Conservation (phyloP, 1,140 invertebrate genomes). For the Akabosia matsudoensis region DNA sequence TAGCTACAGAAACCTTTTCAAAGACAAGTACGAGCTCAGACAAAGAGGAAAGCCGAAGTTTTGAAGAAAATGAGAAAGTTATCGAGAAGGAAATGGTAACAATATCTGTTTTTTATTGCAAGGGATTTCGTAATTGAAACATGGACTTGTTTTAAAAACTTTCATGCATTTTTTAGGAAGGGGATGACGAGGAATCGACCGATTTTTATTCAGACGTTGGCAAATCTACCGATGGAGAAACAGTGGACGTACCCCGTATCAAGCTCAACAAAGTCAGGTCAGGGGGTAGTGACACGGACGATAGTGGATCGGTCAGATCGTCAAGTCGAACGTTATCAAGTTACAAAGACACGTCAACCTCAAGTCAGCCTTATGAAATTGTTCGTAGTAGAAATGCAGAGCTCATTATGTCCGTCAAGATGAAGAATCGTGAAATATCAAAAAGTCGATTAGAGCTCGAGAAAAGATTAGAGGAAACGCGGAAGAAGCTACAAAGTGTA, state of each 20-base stretch:
- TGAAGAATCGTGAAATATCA: slow-evolving; percentile 61
- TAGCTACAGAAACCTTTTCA: not conserved
- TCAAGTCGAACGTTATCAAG: slow-evolving; percentile 28
- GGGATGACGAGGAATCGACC: slow-evolving; percentile 63
- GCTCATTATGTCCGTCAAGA: slow-evolving; percentile 46
- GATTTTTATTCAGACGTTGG: slow-evolving; percentile 50
- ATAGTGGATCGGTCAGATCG: slow-evolving; percentile 38
- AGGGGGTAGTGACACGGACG: slow-evolving; percentile 45
- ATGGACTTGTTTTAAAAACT: slow-evolving; percentile 41
- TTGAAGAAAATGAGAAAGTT: slow-evolving; percentile 41
- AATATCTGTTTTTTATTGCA: slow-evolving; percentile 25
- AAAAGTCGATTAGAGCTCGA: slow-evolving; percentile 77
- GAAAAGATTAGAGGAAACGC: slow-evolving; percentile 79
- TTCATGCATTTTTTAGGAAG: slow-evolving; percentile 56
- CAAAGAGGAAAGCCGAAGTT: slow-evolving; percentile 24
- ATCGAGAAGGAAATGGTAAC: slow-evolving; percentile 31
- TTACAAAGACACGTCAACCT: slow-evolving; percentile 25
- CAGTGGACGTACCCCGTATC: slow-evolving; percentile 22
- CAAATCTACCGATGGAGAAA: slow-evolving; percentile 46
- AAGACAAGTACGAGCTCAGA: slow-evolving; percentile 12
- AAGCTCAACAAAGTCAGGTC: slow-evolving; percentile 7
- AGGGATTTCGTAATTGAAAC: slow-evolving; percentile 41
- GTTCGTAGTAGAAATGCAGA: slow-evolving; percentile 43
- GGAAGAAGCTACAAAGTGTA: slow-evolving; percentile 82
- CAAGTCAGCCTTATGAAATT: slow-evolving; percentile 42